Evolutionary conservation across 2,888 invertebrate genomes (phyloP), one percentile per base, ranked within the genome.

Genomic region (Adelphocoris suturalis): DNA sequence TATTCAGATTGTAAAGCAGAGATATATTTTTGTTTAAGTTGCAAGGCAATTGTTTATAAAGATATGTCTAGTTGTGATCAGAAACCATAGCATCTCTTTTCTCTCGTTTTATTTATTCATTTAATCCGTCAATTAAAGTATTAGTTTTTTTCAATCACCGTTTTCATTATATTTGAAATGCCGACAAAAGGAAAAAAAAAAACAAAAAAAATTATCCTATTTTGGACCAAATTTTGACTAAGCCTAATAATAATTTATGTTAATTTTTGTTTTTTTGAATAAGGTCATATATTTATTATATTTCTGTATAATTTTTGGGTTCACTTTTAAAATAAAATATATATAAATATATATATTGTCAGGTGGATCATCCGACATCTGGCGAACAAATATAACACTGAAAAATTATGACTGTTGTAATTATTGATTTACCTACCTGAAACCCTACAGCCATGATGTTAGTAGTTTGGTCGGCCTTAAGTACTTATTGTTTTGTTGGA

Each of bases 1-100:
- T 91, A 91, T 90, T 86, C 86, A 90, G 88, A 91, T 89, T 90
- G 88, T 88, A 90, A 90, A 91, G 89, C 90, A 90, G 90, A 90
- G 91, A 91, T 91, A 91, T 91, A 91, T 91, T 91, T 91, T 91
- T 91, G 90, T 91, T 91, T 91, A 90, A 90, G 91, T 91, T 91
- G 89, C 89, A 90, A 89, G 90, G 90, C 91, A 86, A 90, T 90
- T 90, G 90, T 90, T 91, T 91, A 87, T 89, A 89, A 82, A 81
- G 81, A 90, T 91, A 91, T 91, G 90, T 91, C 91, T 90, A 91
- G 90, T 91, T 91, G 91, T 91, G 90, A 91, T 91, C 89, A 86
- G 87, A 90, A 86, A 89, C 88, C 85, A 48, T 37, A 91, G 81
- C 75, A 88, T 88, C 48, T 78, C 86, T 88, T 88, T 55, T 61